A percentile compares a stretch with the other conserved stretches of the same genome.
Evolutionary conservation across 53 echinoderm and acorn worm genomes (phyloP).

Genomic region (Antedon mediterranea): DNA sequence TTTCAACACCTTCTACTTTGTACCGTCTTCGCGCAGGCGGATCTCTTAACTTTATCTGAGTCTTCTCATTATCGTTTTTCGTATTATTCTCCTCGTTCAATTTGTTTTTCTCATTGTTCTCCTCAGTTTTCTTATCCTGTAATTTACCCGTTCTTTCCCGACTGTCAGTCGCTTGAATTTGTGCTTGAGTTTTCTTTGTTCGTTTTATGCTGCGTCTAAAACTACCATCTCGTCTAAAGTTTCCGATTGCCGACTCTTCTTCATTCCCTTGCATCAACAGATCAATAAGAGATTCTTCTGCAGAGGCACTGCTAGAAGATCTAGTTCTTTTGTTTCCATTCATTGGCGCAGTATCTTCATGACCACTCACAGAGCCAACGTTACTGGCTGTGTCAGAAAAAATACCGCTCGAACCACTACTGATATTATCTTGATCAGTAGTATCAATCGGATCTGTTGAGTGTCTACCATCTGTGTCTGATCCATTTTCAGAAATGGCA

Average conservation of each 20-base stretch:
- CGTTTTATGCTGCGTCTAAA: constrained; percentile 42
- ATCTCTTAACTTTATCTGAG: neutral
- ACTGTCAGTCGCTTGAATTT: neutral
- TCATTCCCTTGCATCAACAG: constrained; percentile 52
- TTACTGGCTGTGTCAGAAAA: constrained; percentile 4
- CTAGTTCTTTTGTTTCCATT: constrained; percentile 11
- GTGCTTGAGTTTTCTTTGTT: constrained; percentile 4
- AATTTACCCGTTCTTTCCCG: constrained; percentile 3
- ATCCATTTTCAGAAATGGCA: constrained; percentile 41
- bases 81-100: neutral
- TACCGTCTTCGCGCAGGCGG: neutral
- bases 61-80: neutral
- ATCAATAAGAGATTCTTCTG: constrained; percentile 39
- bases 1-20: neutral
- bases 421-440: constrained; percentile 3
- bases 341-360: constrained; percentile 21
- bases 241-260: constrained; percentile 22
- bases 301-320: constrained; percentile 28
- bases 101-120: constrained; percentile 3
- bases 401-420: constrained; percentile 10
- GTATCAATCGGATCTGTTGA: neutral
- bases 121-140: neutral
- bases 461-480: constrained; percentile 1
- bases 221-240: constrained; percentile 57
- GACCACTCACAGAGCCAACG: constrained; percentile 14